phyloP scores from a whole-genome alignment of 1,140 invertebrate species.

The Eueides isabella region DNA sequence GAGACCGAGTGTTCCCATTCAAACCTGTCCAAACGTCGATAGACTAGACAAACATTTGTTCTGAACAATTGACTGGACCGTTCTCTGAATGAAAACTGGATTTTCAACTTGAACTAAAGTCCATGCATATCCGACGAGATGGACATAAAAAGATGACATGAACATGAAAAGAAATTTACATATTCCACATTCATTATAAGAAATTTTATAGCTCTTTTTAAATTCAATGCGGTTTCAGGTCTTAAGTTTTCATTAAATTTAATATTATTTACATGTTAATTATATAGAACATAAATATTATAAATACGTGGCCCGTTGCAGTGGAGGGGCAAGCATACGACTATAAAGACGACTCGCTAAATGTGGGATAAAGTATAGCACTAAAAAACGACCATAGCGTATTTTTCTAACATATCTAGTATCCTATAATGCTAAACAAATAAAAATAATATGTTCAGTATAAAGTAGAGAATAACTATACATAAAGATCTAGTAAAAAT shows the following conservation, averaged over 20 bases:
- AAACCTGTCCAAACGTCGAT: conserved; percentile 48
- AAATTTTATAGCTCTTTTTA: neutral
- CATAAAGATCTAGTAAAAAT: conserved; percentile 18
- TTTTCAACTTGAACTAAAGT: conserved; percentile 36
- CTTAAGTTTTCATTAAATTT: neutral
- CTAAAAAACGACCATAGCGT: too few relatives aligned
- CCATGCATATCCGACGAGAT: conserved; percentile 9
- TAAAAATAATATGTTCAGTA: neutral
- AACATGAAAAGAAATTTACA: conserved; percentile 10
- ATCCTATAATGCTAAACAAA: neutral
- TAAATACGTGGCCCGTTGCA: too few relatives aligned
- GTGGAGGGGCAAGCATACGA: too few relatives aligned
- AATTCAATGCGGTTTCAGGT: neutral
- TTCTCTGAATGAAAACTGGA: conserved; percentile 40
- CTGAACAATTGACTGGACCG: conserved; percentile 43
- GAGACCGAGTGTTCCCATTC: conserved; percentile 40
- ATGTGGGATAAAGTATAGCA: too few relatives aligned
- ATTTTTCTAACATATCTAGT: too few relatives aligned
- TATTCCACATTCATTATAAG: neutral
- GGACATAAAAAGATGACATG: neutral
- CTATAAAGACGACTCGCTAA: too few relatives aligned
- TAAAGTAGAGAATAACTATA: neutral
- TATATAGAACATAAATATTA: too few relatives aligned
- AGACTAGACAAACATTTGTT: conserved; percentile 48
- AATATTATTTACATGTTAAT: neutral